Base-by-base conservation (phyloP, 2,113 vertebrate species). In the Toxostoma redivivum region DNA sequence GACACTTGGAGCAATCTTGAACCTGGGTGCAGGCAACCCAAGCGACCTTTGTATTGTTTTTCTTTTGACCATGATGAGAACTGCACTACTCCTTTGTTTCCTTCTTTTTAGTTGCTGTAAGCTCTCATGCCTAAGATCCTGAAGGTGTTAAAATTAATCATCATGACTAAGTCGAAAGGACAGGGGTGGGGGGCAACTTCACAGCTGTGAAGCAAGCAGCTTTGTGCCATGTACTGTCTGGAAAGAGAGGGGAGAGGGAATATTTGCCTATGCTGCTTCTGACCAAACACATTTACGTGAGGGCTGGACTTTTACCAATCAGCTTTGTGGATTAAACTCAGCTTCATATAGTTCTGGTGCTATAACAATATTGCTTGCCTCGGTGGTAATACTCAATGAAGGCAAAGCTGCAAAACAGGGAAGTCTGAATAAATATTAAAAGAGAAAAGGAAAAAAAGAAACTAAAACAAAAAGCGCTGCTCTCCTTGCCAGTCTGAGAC, bases 21-120 rank as follows among this genome's bases (percentile, higher is more conserved):
- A 87, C 92, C 88, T 97, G 98, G 98, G 98, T 98, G 98, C 98
- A 80, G 98, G 99, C 97, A 96, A 97, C 98, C 98, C 98, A 97
- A 94, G 86, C 91, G 53, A 92, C 97, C 96, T 91, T 88, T 94
- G 73, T 94, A 84, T 93, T 73, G 27, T 95, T 90, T 93, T 93
- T 70, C 90, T 90, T 94, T 95, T 84, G 85, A 94, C 16, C 5
- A 87, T 81, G 81, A 87, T 53, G 78, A 97, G 95, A 97, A 95
- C 97, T 98, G 98, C 98, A 98, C 98, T 98, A 97, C 91, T 97
- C 81, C 67, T 79, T 97, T 81, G 80, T 88, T 97, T 95, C 74
- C 50, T 94, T 97, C 87, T 97, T 96, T 98, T 96, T 98, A 97
- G 97, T 99, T 98, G 98, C 98, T 97, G 97, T 94, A 89, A 97